Conservation (phyloP, 2,888 invertebrate species). For the Amaurobius ferox region DNA sequence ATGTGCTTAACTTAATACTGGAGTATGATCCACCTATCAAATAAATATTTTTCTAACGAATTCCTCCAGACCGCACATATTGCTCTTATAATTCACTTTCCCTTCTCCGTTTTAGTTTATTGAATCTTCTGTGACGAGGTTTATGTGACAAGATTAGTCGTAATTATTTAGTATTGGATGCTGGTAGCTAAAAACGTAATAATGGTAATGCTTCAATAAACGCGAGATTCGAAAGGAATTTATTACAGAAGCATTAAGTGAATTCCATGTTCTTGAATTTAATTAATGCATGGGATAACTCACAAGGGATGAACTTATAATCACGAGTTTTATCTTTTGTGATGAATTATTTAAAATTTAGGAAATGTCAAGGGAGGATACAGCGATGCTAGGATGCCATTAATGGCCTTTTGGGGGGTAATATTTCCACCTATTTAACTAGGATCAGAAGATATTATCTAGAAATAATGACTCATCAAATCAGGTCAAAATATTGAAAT, state of each 20-base stretch:
- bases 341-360: conserved; percentile 18
- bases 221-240: conserved; percentile 22
- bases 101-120: neutral
- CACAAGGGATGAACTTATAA: conserved; percentile 14
- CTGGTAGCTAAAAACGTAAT: conserved; percentile 3
- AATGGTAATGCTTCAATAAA: conserved; percentile 33
- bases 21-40: neutral
- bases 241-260: conserved; percentile 27
- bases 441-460: neutral
- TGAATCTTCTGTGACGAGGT: neutral
- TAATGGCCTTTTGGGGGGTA: neutral
- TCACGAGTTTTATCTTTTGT: conserved; percentile 15
- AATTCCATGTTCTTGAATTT: conserved; percentile 18
- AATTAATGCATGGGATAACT: conserved; percentile 19
- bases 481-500: too few relatives aligned
- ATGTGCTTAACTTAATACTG: neutral
- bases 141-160: conserved; percentile 5
- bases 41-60: neutral
- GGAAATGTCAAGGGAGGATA: neutral
- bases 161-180: neutral
- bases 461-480: too few relatives aligned
- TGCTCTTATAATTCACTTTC: neutral
- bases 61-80: neutral
- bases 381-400: neutral
- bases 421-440: neutral